phyloP scores from a whole-genome alignment of 37 sponge, comb jelly and placozoan species.

The Haliclona indistincta region DNA sequence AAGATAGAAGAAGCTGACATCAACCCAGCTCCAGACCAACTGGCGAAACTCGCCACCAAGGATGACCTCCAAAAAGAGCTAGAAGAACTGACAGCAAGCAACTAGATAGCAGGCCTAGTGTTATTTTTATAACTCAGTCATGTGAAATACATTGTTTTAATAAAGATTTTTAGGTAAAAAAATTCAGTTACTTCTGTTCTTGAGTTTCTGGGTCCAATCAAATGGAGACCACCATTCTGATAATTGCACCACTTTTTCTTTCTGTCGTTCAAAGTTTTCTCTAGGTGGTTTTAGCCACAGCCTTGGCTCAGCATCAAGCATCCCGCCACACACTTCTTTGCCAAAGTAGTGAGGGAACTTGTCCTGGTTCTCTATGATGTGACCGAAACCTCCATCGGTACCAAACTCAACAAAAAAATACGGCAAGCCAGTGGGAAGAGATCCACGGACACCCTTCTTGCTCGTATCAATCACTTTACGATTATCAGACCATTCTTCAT shows the following conservation, averaged over 20 bases:
- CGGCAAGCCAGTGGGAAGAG: conserved; percentile 83
- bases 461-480: conserved; percentile 89
- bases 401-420: conserved; percentile 94
- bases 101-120: background rate
- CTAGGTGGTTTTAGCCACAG: conserved; percentile 84
- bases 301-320: conserved; percentile 83
- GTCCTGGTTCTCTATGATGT: conserved; percentile 84
- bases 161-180: background rate
- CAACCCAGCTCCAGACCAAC: conserved; percentile 60
- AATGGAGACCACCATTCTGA: conserved; percentile 79
- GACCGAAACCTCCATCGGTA: conserved; percentile 85
- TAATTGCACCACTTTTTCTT: conserved; percentile 57
- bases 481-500: conserved; percentile 92
- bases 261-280: conserved; percentile 65
- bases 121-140: background rate
- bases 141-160: background rate
- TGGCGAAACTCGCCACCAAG: conserved; percentile 53
- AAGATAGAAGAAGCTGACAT: conserved; percentile 53
- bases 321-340: conserved; percentile 85
- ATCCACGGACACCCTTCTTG: conserved; percentile 63
- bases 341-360: conserved; percentile 90
- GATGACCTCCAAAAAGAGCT: conserved; percentile 45
- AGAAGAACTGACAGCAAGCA: conserved; percentile 8
- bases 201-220: conserved; percentile 79
- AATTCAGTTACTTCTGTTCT: background rate